Conservation (phyloP, 2,113 vertebrate species). For the Melanocharis versteri region DNA sequence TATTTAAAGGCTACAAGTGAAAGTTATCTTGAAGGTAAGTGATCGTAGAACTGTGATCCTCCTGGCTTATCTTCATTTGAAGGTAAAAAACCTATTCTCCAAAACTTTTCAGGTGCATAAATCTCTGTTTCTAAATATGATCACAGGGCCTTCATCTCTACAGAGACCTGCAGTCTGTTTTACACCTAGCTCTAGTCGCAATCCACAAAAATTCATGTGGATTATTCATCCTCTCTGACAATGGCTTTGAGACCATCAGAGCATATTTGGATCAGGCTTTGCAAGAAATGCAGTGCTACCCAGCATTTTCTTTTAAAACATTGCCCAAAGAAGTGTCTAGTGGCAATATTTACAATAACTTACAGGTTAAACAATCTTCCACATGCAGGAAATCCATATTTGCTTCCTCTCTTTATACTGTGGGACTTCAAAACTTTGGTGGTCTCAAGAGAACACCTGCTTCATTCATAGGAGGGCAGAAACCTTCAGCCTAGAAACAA, state of each 20-base stretch:
- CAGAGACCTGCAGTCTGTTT: background rate
- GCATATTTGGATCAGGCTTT: background rate
- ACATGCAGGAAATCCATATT: background rate
- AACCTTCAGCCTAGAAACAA: background rate
- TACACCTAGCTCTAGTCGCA: background rate
- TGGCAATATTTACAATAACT: background rate
- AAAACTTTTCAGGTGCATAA: background rate
- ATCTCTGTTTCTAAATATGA: background rate
- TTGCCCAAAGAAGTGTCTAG: background rate
- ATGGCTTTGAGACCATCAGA: background rate
- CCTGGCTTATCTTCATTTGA: background rate
- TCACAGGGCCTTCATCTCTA: background rate
- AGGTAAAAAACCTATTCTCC: background rate
- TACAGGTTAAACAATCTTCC: background rate
- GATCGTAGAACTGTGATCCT: background rate
- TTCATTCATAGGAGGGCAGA: background rate
- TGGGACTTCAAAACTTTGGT: background rate
- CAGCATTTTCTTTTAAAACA: background rate
- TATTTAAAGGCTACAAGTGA: background rate
- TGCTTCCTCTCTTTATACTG: background rate
- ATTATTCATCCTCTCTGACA: background rate
- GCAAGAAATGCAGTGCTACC: background rate
- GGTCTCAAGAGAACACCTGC: rapidly evolving
- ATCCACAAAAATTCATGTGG: background rate
- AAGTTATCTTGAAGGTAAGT: background rate